Evolutionary conservation across 2,797 vertebrate species (phyloP).

Genomic region (Lagocephalus sceleratus): DNA sequence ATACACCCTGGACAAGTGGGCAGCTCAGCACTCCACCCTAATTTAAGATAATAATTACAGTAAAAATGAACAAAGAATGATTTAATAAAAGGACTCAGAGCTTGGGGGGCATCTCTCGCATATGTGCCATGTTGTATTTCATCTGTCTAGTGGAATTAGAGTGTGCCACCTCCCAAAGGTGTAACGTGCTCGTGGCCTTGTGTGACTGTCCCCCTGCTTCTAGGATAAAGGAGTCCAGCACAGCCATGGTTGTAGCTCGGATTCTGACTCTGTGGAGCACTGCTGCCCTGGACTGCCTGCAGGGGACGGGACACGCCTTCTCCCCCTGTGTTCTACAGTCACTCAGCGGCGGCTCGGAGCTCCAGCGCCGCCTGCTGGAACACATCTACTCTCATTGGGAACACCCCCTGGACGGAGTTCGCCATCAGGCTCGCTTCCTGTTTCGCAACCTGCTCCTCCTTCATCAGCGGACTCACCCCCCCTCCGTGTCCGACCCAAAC

Average conservation of each 20-base stretch:
- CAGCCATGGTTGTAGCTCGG: conserved; percentile 85
- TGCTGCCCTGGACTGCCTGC: conserved; percentile 80
- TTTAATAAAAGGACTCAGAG: no score
- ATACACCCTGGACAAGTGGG: no score
- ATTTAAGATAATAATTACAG: no score
- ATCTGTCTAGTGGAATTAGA: no score
- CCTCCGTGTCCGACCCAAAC: conserved; percentile 22
- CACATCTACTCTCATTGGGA: conserved; percentile 95
- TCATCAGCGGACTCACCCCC: conserved; percentile 65
- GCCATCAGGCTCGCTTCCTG: conserved; percentile 87
- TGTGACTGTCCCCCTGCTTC: conserved; percentile 1
- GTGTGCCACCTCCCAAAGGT: not conserved
- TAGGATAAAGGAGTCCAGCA: conserved; percentile 89
- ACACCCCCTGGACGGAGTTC: conserved; percentile 90
- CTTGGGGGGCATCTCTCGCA: no score
- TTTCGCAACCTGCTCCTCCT: conserved; percentile 88
- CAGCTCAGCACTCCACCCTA: no score
- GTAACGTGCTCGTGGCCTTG: not conserved
- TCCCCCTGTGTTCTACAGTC: conserved; percentile 67
- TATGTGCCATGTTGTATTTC: no score
- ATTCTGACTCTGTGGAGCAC: conserved; percentile 88
- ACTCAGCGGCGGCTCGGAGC: conserved; percentile 77
- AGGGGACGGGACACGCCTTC: conserved; percentile 43
- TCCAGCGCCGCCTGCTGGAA: conserved; percentile 78
- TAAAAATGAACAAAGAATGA: no score